Conservation (phyloP, 2,113 vertebrate species). For the Ceyx melanurus region DNA sequence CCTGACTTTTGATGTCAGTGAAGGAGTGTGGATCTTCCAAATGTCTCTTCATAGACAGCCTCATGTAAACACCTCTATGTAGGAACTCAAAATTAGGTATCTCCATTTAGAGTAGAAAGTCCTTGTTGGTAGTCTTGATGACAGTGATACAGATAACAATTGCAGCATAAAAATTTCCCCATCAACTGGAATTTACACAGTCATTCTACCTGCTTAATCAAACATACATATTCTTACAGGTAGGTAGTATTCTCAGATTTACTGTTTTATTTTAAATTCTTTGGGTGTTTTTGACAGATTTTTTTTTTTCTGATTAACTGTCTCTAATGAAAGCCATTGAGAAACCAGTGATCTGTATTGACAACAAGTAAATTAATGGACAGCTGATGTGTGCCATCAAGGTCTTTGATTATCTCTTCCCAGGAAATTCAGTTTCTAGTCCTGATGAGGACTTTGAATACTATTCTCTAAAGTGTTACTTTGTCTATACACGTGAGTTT, state of each 20-base stretch:
- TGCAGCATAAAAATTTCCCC: neutral
- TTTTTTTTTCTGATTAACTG: neutral
- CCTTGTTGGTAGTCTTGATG: neutral
- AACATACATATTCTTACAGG: neutral
- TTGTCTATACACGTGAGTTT: neutral
- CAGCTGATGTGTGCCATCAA: neutral
- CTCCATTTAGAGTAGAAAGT: neutral
- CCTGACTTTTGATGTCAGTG: neutral
- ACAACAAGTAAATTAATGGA: neutral
- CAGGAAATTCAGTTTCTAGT: neutral
- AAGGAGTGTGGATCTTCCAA: neutral
- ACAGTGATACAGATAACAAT: neutral
- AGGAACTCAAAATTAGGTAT: neutral
- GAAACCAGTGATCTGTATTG: neutral
- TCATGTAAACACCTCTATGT: neutral
- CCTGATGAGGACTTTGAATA: neutral
- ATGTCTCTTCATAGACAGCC: neutral
- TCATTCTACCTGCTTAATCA: neutral
- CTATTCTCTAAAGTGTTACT: neutral
- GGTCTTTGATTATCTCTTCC: neutral
- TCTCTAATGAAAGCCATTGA: neutral
- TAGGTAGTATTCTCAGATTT: neutral
- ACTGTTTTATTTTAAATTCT: neutral
- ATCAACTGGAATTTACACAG: neutral
- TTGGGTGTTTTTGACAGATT: neutral